phyloP scores from a whole-genome alignment of 2,113 vertebrate species.

The Myotis davidii region DNA sequence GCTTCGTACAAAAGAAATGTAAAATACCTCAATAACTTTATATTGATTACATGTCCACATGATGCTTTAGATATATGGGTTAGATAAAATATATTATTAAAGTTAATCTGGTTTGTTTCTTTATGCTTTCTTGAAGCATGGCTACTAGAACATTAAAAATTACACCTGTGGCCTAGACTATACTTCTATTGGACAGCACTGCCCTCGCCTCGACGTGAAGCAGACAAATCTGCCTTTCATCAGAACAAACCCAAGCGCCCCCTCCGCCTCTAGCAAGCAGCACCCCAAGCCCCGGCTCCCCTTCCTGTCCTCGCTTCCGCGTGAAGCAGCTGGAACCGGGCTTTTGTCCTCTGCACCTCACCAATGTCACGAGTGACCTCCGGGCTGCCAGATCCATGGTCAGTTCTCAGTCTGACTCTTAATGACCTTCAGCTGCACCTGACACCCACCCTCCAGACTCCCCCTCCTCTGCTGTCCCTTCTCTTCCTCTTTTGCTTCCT shows the following conservation, averaged over 20 bases:
- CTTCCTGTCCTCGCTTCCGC: background rate
- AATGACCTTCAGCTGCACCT: background rate
- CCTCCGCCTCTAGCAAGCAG: background rate
- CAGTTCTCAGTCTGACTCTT: background rate
- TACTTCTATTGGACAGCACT: background rate
- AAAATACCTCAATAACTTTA: background rate
- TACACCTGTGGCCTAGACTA: background rate
- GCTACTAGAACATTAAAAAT: background rate
- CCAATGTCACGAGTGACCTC: background rate
- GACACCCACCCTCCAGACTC: background rate
- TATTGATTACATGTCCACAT: background rate
- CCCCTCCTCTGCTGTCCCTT: background rate
- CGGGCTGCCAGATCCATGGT: accelerated
- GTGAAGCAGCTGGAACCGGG: background rate
- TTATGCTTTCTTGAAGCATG: background rate
- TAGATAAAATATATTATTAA: background rate
- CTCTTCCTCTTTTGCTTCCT: background rate
- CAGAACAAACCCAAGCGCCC: background rate
- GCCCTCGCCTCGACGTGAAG: background rate
- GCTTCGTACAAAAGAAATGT: background rate
- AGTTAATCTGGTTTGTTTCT: background rate
- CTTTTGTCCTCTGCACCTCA: background rate
- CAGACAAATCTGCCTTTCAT: too few species aligned
- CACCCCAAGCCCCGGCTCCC: background rate
- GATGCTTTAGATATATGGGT: background rate